Percentiles rank a stretch among this genome's conserved stretches.
phyloP scores from a whole-genome alignment of 2,113 vertebrate genomes.

The Myiopsitta monachus region DNA sequence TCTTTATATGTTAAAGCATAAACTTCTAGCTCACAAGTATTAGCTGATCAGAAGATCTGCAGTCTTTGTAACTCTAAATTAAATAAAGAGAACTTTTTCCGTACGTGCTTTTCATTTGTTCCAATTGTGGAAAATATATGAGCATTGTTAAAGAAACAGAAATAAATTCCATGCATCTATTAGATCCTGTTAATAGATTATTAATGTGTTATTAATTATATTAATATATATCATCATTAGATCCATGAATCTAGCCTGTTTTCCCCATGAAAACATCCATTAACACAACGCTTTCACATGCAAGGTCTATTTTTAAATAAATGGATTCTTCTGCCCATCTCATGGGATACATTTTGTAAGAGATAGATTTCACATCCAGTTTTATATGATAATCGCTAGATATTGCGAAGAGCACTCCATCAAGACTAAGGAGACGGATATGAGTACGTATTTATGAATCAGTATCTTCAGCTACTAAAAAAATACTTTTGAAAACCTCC shows the following conservation, averaged over 20 bases:
- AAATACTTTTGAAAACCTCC: neutral
- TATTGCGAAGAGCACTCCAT: neutral
- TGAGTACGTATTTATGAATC: neutral
- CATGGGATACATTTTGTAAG: neutral
- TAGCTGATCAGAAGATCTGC: neutral
- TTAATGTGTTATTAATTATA: too few relatives aligned
- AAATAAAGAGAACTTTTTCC: neutral
- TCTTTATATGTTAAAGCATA: neutral
- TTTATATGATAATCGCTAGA: slow-evolving; percentile 16
- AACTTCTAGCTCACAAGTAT: neutral
- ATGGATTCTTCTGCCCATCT: neutral
- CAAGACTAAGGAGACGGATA: neutral
- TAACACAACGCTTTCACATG: neutral
- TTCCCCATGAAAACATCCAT: neutral
- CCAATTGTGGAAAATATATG: neutral
- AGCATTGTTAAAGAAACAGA: neutral
- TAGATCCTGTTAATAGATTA: neutral
- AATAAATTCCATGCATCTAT: neutral
- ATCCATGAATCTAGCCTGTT: neutral
- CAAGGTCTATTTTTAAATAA: slow-evolving; percentile 9
- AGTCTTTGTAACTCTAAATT: neutral
- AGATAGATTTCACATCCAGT: neutral
- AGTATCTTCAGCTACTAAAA: neutral
- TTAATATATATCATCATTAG: too few relatives aligned
- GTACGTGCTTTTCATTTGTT: neutral